Evolutionary conservation across 2,113 vertebrate species (phyloP).

Genomic region (Nibea albiflora): DNA sequence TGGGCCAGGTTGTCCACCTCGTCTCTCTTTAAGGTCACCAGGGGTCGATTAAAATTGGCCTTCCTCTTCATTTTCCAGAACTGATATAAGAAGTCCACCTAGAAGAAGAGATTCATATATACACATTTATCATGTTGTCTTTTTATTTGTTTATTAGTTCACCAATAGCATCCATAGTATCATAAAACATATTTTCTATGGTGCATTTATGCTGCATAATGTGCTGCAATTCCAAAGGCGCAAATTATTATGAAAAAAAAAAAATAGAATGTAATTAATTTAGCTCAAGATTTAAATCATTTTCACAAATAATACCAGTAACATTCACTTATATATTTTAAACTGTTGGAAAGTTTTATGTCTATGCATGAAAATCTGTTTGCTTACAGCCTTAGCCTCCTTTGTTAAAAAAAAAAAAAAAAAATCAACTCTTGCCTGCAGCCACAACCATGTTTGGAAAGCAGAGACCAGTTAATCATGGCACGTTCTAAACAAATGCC

Average conservation of each 20-base stretch:
- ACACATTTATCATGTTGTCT: background rate
- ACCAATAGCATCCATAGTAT: background rate
- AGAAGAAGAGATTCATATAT: background rate
- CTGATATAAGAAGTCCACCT: constrained; percentile 97
- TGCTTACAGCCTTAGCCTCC: background rate
- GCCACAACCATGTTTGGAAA: constrained; percentile 11
- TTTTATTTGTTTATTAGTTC: background rate
- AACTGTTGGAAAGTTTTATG: background rate
- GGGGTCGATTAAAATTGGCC: constrained; percentile 92
- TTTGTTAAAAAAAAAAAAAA: background rate
- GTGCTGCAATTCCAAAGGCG: no score
- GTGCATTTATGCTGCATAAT: background rate
- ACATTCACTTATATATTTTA: background rate
- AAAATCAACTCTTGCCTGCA: constrained; percentile 9
- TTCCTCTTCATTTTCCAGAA: constrained; percentile 98
- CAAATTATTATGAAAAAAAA: no score
- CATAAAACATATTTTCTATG: background rate
- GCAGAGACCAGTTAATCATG: constrained; percentile 29
- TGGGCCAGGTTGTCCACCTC: constrained; percentile 98
- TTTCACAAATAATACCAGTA: background rate
- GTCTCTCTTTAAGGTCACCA: constrained; percentile 92
- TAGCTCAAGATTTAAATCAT: background rate
- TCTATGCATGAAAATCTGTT: background rate
- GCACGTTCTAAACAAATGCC: constrained; percentile 22
- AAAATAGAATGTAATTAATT: background rate